phyloP scores from a whole-genome alignment of 2,888 invertebrate species.

The Molanna angustata region DNA sequence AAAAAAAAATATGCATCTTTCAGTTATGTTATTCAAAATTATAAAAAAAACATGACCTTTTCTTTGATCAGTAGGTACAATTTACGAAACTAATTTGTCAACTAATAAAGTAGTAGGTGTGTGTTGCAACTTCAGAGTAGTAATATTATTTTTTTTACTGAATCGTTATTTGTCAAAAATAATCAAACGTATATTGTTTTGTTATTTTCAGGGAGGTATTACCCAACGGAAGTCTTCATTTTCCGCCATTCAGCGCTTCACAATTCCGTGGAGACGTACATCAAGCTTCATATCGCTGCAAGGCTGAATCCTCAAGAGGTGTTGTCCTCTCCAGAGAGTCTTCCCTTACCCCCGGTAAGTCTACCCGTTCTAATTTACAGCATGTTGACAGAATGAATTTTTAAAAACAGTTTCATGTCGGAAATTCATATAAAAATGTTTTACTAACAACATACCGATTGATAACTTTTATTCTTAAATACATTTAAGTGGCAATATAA shows the following conservation, averaged over 20 bases:
- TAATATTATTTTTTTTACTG: too few species aligned
- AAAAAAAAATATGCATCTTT: too few species aligned
- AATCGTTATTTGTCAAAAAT: conserved; percentile 5
- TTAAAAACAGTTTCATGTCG: background rate
- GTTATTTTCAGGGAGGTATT: conserved; percentile 70
- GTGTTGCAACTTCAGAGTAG: too few species aligned
- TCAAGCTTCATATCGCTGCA: conserved; percentile 76
- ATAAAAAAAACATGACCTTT: too few species aligned
- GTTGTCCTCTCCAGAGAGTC: conserved; percentile 77
- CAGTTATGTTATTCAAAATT: too few species aligned
- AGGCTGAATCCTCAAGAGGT: conserved; percentile 76
- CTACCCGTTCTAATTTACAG: conserved; percentile 4
- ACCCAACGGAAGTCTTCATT: conserved; percentile 80
- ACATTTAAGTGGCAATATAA: too few species aligned
- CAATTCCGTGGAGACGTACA: conserved; percentile 80
- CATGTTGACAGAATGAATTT: background rate
- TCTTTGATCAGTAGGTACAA: too few species aligned
- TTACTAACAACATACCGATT: background rate
- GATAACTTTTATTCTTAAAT: background rate
- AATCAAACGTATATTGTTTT: conserved; percentile 31
- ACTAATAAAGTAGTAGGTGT: too few species aligned
- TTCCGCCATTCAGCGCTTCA: conserved; percentile 75
- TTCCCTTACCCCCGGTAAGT: conserved; percentile 75
- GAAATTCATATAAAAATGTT: background rate
- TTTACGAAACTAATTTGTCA: too few species aligned